A percentile compares a stretch with the other conserved stretches of the same genome.
Conservation (phyloP, 35 echinoderm and acorn worm genomes). For the Nesometra sesokonis region DNA sequence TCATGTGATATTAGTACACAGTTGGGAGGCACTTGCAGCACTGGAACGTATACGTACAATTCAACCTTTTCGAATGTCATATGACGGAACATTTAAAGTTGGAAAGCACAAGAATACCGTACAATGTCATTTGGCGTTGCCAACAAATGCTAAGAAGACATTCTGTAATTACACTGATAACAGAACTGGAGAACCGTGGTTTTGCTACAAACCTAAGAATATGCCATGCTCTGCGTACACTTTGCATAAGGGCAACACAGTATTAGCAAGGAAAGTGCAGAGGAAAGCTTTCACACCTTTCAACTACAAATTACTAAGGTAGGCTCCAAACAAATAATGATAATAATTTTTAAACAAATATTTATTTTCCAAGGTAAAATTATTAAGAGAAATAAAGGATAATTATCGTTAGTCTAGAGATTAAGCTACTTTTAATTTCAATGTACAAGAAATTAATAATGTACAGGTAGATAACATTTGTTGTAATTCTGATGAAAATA, state of each 20-base stretch:
- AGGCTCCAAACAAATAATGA: not conserved
- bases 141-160: not conserved
- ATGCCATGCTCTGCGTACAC: not conserved
- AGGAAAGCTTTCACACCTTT: not conserved
- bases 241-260: not conserved
- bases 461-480: too few species aligned
- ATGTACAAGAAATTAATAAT: too few species aligned
- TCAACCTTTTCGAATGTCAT: not conserved
- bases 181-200: not conserved
- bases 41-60: not conserved
- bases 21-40: conserved; percentile 9
- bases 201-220: not conserved
- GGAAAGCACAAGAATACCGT: not conserved
- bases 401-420: too few species aligned
- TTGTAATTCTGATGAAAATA: too few species aligned
- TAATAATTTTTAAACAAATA: too few species aligned
- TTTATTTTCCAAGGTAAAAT: too few species aligned
- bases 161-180: not conserved
- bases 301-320: not conserved
- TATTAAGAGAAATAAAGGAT: too few species aligned
- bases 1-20: conserved; percentile 21
- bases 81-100: not conserved
- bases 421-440: too few species aligned
- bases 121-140: not conserved
- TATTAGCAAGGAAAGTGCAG: not conserved